Percentiles rank a stretch among this genome's conserved stretches.
These are phyloP conservation scores for Spicauda simplicius DNA, from an alignment of 2,888 invertebrate species.

Conservation along the genomic window DNA sequence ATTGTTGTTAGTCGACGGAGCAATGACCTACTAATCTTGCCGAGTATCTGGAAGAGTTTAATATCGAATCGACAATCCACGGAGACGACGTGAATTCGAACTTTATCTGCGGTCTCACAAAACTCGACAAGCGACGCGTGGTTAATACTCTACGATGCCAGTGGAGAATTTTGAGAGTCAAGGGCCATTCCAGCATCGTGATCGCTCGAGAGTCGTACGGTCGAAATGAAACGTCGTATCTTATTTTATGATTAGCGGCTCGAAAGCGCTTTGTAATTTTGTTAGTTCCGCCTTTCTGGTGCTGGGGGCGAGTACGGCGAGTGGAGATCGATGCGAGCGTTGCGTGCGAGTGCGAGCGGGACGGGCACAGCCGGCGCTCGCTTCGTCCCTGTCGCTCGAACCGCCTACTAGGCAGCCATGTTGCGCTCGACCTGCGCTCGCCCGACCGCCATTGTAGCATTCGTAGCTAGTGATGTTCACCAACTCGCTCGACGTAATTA, in stretches of 20 bases:
- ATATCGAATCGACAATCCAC: slow-evolving; percentile 44
- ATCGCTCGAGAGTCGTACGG: slow-evolving; percentile 83
- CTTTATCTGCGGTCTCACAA: slow-evolving; percentile 64
- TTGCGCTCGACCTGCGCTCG: slow-evolving; percentile 85
- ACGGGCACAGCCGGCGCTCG: slow-evolving; percentile 62
- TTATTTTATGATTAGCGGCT: slow-evolving; percentile 86
- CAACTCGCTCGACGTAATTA: slow-evolving; percentile 67
- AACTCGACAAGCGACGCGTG: slow-evolving; percentile 65
- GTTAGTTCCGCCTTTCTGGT: slow-evolving; percentile 86
- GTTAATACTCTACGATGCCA: slow-evolving; percentile 77
- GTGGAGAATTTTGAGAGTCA: slow-evolving; percentile 83
- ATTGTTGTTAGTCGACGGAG: slow-evolving; percentile 39
- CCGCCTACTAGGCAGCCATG: slow-evolving; percentile 85
- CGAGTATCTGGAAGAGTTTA: slow-evolving; percentile 40
- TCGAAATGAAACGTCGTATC: slow-evolving; percentile 85
- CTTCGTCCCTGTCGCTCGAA: slow-evolving; percentile 74
- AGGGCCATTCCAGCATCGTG: slow-evolving; percentile 83
- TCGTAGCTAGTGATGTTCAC: slow-evolving; percentile 80
- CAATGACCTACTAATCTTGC: slow-evolving; percentile 34
- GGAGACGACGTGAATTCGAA: slow-evolving; percentile 59
- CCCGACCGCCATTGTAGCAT: slow-evolving; percentile 85
- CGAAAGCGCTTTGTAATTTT: slow-evolving; percentile 85
- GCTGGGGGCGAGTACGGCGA: slow-evolving; percentile 83
- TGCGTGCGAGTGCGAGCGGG: slow-evolving; percentile 76
- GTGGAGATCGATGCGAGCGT: slow-evolving; percentile 83